Evolutionary conservation across 1,140 invertebrate genomes (phyloP).

Genomic region (Drosophila kohkoa): DNA sequence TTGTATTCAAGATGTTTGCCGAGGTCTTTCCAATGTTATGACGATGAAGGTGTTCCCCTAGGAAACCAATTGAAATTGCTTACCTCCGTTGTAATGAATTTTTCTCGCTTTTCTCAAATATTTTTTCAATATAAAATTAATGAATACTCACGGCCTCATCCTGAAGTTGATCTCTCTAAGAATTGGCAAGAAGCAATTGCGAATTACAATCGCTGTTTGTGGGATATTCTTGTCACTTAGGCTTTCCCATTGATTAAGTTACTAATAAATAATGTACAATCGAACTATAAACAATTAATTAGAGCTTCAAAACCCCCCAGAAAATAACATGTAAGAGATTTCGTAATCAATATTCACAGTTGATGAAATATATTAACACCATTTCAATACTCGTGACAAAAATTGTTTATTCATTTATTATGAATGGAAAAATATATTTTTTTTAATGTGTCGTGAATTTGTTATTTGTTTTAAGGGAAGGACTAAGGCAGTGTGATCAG

Average conservation of each 20-base stretch:
- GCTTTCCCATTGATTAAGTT: too few relatives aligned
- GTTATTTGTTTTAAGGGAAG: too few relatives aligned
- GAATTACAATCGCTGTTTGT: background rate
- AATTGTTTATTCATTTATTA: too few relatives aligned
- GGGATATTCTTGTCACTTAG: too few relatives aligned
- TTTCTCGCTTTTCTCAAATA: background rate
- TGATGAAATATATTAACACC: conserved; percentile 2
- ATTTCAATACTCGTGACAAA: background rate
- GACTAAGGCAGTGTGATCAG: too few relatives aligned
- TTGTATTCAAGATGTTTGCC: background rate
- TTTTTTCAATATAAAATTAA: background rate
- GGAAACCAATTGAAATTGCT: background rate
- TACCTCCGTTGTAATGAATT: background rate
- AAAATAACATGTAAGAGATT: conserved; percentile 1
- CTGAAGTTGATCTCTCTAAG: background rate
- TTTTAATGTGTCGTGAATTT: too few relatives aligned
- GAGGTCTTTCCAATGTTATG: background rate
- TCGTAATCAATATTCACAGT: conserved; percentile 11
- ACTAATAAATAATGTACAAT: background rate
- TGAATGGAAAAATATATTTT: too few relatives aligned
- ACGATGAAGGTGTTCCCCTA: background rate
- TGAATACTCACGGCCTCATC: background rate
- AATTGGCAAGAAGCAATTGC: background rate
- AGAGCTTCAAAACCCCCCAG: background rate
- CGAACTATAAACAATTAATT: conserved; percentile 8